Evolutionary conservation across 2,113 vertebrate species (phyloP).

Genomic region (Picathartes gymnocephalus): DNA sequence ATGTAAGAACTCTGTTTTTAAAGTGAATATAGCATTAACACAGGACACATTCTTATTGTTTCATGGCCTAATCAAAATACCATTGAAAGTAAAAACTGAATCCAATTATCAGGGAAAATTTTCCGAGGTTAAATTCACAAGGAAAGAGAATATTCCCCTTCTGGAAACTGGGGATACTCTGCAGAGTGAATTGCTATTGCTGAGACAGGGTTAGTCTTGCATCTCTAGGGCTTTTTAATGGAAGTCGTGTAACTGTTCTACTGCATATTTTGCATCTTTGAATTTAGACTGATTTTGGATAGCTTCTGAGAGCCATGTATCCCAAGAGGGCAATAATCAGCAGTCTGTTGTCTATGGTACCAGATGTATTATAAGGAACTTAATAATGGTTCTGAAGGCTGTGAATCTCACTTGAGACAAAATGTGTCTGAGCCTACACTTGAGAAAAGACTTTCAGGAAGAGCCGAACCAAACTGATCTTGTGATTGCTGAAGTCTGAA

Average conservation of each 20-base stretch:
- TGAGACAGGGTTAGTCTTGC: not conserved
- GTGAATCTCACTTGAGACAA: not conserved
- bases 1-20: not conserved
- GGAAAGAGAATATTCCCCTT: not conserved
- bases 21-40: not conserved
- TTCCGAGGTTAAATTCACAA: not conserved
- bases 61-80: not conserved
- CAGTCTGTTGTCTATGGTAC: not conserved
- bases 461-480: not conserved
- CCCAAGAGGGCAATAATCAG: not conserved
- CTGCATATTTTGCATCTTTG: not conserved
- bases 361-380: not conserved
- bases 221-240: not conserved
- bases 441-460: not conserved
- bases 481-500: not conserved
- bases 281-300: not conserved
- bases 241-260: rapidly evolving
- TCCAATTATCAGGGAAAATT: not conserved
- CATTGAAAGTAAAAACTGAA: not conserved
- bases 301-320: not conserved
- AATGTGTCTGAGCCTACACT: not conserved
- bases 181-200: not conserved
- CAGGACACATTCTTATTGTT: not conserved
- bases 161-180: not conserved
- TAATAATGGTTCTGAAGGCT: not conserved